Evolutionary conservation across 2,888 invertebrate species (phyloP).

Genomic region (Cataglyphis albicans): DNA sequence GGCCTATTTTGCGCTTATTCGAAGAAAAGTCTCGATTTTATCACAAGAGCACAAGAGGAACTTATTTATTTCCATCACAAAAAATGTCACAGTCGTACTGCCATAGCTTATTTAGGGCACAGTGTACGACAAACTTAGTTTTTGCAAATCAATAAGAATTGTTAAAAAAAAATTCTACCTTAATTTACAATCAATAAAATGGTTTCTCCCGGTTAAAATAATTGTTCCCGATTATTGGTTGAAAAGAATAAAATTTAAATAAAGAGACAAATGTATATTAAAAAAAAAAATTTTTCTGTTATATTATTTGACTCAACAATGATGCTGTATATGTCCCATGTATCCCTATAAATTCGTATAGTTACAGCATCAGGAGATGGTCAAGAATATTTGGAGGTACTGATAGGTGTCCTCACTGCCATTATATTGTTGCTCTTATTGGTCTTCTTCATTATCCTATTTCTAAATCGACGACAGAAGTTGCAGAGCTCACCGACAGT

Average conservation of each 20-base stretch:
- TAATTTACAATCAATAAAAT: conserved; percentile 64
- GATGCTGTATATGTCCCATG: conserved; percentile 1
- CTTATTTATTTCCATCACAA: conserved; percentile 70
- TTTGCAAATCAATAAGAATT: conserved; percentile 58
- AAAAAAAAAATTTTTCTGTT: not conserved
- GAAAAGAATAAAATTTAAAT: not conserved
- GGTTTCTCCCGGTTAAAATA: conserved; percentile 30
- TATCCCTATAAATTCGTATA: conserved; percentile 73
- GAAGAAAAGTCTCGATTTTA: conserved; percentile 66
- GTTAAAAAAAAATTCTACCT: conserved; percentile 20
- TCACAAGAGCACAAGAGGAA: conserved; percentile 62
- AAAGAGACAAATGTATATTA: not conserved
- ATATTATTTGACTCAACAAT: conserved; percentile 3
- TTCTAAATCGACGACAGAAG: conserved; percentile 88
- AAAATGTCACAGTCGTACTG: conserved; percentile 57
- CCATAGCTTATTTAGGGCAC: conserved; percentile 45
- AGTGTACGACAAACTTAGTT: conserved; percentile 12
- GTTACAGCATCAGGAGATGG: conserved; percentile 88
- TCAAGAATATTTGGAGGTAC: conserved; percentile 88
- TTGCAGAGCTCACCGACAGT: conserved; percentile 88
- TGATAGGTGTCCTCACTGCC: conserved; percentile 89
- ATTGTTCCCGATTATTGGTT: conserved; percentile 56
- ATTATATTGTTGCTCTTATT: conserved; percentile 89
- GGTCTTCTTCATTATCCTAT: conserved; percentile 89
- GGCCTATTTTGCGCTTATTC: conserved; percentile 55